Base-by-base conservation (phyloP, 2,113 vertebrate genomes). In the Paedocypris sp. region DNA sequence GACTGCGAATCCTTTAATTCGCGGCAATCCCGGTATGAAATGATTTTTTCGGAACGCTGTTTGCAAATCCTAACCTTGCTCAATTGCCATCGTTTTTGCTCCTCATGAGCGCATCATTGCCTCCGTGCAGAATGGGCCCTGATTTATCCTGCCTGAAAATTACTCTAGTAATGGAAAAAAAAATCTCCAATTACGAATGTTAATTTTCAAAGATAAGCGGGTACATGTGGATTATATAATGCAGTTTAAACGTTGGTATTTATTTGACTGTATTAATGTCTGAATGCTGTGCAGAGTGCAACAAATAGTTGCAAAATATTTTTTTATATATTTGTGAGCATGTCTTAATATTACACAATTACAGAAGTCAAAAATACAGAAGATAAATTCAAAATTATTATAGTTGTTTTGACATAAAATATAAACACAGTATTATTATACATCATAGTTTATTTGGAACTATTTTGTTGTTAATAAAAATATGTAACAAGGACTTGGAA, bases 61-160 rank as follows among this genome's bases (percentile, higher is more conserved):
- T 58, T 70, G 67, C 31, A 43, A 56, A 29, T 48, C 18, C 23
- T 16, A 62, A 48, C 50, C 57, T 61, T 45, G 62, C 28, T 38
- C 60, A 63, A 61, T 61, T 65, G 50, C 42, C 3, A 18, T 18
- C 8, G 19, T 54, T 54, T 65, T 16, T 56, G 32, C 53, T 46
- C 42, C 35, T 49, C 33, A 42, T 18, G 15, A 13, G 25, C 49
- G 52, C 57, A 54, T 49, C 54, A 64, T 41, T 42, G 47, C 54
- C n/a, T 60, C n/a, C 8, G 41, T 53, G 56, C 59, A 13, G 42
- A 49, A 54, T 31, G 13, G 7, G n/a, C 33, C 48, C 48, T 26
- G 45, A 65, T 64, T 41, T 35, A 26, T 5, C 13, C 49, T 48
- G 46, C 48, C 64, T 46, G 8, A 41, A 53, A 64, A 69, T 60